Conservation (phyloP, 2,888 invertebrate species). For the Aelia acuminata region DNA sequence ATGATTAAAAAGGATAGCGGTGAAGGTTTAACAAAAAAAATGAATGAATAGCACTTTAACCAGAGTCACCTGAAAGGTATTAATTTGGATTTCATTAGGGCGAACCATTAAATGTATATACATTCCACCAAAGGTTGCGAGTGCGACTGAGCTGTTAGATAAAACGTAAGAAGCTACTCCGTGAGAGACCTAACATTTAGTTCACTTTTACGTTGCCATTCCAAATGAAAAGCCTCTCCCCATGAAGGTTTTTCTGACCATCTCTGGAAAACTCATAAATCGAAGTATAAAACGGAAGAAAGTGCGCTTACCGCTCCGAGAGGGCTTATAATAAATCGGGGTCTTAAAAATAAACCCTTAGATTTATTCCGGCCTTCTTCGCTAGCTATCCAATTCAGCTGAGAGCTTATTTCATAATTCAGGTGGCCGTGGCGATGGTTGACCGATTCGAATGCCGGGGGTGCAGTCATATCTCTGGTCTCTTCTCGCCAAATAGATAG, state of each 20-base stretch:
- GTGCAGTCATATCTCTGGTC: constrained; percentile 21
- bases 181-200: background rate
- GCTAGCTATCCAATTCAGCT: constrained; percentile 48
- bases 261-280: constrained; percentile 39
- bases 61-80: background rate
- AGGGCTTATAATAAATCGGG: constrained; percentile 56
- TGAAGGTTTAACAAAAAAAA: no score
- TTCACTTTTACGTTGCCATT: background rate
- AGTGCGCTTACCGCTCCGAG: background rate
- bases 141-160: background rate
- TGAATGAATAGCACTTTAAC: no score
- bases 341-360: constrained; percentile 54
- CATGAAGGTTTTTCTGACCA: background rate
- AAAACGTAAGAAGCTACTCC: background rate
- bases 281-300: constrained; percentile 48
- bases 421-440: constrained; percentile 34
- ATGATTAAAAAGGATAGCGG: no score
- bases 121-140: background rate
- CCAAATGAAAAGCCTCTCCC: constrained; percentile 31
- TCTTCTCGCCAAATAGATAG: constrained; percentile 43
- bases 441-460: constrained; percentile 46
- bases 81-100: background rate
- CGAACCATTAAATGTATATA: background rate
- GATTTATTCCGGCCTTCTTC: constrained; percentile 28
- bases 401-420: constrained; percentile 58